Conservation (phyloP, 2,113 vertebrate genomes). For the Tricholaema leucomelas region DNA sequence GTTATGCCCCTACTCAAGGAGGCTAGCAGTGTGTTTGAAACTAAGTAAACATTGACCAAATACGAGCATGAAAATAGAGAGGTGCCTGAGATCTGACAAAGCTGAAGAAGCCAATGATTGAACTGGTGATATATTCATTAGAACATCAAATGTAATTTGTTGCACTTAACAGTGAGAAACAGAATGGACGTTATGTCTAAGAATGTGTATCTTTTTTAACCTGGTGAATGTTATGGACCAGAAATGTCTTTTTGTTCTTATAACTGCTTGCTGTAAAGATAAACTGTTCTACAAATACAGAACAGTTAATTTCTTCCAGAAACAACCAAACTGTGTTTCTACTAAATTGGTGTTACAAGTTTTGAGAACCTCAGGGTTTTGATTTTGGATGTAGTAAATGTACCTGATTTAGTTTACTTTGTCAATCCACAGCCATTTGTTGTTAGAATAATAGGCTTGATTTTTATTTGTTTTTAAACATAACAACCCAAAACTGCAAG, state of each 20-base stretch:
- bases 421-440: background rate
- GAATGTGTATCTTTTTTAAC: background rate
- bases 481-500: background rate
- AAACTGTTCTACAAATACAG: background rate
- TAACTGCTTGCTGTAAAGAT: background rate
- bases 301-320: background rate
- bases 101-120: background rate
- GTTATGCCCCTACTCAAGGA: background rate
- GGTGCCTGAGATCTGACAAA: constrained; percentile 8
- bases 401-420: background rate
- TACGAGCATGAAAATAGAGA: constrained; percentile 53
- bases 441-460: background rate
- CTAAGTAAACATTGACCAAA: constrained; percentile 56
- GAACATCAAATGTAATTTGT: background rate
- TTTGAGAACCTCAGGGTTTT: background rate
- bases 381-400: background rate
- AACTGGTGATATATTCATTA: background rate
- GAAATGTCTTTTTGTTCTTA: background rate
- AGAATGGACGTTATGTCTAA: background rate
- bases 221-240: background rate
- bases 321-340: background rate
- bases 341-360: background rate
- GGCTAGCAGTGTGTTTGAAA: background rate
- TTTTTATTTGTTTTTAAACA: background rate
- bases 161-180: background rate